phyloP scores from a whole-genome alignment of 2,888 invertebrate species.

The Apotomis capreana region DNA sequence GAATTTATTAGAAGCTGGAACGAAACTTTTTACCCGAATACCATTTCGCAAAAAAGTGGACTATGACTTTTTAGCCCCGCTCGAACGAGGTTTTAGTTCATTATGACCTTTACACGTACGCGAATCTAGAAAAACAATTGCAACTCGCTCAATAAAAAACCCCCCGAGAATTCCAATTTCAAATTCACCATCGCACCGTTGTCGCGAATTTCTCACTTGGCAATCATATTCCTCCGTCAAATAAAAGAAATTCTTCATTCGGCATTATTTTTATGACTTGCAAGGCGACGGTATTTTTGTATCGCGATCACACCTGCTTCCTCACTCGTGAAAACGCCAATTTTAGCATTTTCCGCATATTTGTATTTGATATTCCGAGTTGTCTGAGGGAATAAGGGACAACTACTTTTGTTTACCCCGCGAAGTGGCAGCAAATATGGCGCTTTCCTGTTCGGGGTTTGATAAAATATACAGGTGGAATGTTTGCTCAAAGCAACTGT shows the following conservation, averaged over 20 bases:
- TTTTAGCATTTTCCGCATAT: conserved; percentile 41
- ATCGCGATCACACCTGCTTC: conserved; percentile 36
- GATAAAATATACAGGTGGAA: conserved; percentile 18
- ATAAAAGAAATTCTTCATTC: conserved; percentile 40
- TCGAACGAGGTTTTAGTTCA: no score
- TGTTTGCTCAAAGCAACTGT: conserved; percentile 1
- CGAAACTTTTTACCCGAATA: no score
- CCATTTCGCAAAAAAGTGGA: no score
- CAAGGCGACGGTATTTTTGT: conserved; percentile 31
- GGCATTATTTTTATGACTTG: conserved; percentile 38
- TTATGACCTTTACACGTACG: background rate
- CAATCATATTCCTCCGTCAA: conserved; percentile 32
- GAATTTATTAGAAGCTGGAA: no score
- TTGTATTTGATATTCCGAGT: conserved; percentile 38
- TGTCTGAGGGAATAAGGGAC: conserved; percentile 20
- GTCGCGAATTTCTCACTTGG: conserved; percentile 36
- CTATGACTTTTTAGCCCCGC: no score
- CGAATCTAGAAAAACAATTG: background rate
- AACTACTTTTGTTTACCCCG: conserved; percentile 34
- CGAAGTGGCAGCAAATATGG: conserved; percentile 34
- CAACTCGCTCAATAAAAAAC: conserved; percentile 12
- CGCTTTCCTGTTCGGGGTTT: conserved; percentile 17
- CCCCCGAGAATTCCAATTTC: conserved; percentile 37
- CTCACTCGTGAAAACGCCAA: conserved; percentile 41
- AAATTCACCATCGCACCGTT: conserved; percentile 21